phyloP scores from a whole-genome alignment of 2,797 vertebrate genomes.

The Epinephelus awoara region DNA sequence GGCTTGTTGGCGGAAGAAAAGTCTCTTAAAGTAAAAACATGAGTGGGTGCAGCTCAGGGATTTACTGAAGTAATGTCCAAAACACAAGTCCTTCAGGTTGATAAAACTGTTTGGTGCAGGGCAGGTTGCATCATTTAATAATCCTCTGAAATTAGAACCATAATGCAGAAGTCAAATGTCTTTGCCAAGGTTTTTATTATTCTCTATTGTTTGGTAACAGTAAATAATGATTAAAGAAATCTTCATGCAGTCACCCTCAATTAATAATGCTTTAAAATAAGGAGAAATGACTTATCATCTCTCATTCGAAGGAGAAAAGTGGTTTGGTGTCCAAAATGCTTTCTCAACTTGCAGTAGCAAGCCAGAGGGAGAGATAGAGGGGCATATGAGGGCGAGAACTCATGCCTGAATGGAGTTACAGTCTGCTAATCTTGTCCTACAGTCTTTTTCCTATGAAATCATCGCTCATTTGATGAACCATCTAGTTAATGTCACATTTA shows the following conservation, averaged over 20 bases:
- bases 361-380: constrained; percentile 37
- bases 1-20: constrained; percentile 12
- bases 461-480: constrained; percentile 48
- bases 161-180: background rate
- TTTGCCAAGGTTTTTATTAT: background rate
- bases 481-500: constrained; percentile 57
- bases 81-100: background rate
- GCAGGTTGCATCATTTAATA: background rate
- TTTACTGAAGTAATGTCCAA: constrained; percentile 2
- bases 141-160: constrained; percentile 3
- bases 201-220: background rate
- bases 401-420: constrained; percentile 33
- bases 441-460: constrained; percentile 60
- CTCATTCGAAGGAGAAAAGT: background rate
- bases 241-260: background rate
- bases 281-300: background rate
- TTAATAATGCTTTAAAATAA: background rate
- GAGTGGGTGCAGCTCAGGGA: background rate
- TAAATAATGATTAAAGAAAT: background rate
- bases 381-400: constrained; percentile 21
- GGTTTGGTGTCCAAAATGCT: constrained; percentile 2
- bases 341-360: constrained; percentile 51
- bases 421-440: constrained; percentile 46
- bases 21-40: background rate
- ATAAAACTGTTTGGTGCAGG: background rate